Base-by-base conservation (phyloP, 2,113 vertebrate species). In the Indri indri region DNA sequence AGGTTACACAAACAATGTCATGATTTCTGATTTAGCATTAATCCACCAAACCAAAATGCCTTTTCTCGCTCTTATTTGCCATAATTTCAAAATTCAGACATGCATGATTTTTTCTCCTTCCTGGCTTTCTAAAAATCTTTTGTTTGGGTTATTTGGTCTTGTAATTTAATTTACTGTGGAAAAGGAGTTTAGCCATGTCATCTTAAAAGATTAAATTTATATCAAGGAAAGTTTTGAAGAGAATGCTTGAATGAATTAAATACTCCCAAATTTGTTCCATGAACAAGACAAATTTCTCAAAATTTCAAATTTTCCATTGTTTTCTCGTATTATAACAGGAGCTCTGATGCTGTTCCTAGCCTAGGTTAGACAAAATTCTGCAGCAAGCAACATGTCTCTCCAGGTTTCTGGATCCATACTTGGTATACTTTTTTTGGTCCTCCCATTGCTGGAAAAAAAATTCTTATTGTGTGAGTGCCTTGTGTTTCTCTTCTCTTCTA, bases 51-150 rank as follows among this genome's bases (percentile, higher is more conserved):
- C 6, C 70, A 30, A 57, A 83, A 66, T n/a, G 23, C 6, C n/a
- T 54, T 52, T 88, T 92, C 45, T 45, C 18, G 54, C 32, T 40
- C 10, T 66, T 83, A 70, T 20, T 71, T 83, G 57, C 11, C 25
- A 30, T 83, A 74, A 68, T 80, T 80, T 93, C 34, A 90, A 88
- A 16, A 89, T 47, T 65, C 40, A 95, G 18, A 88, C 14, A 30
- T 84, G 52, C 0, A 17, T 40, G 8, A 11, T 81, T 71, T 91
- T 57, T 91, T 84, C 34, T 23, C 13, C 7, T 22, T 93, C 32
- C 25, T 27, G 90, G n/a, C 4, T 76, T 94, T 68, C 61, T 79
- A 74, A 95, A 97, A 83, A 30, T 45, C 27, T 89, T 80, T 81
- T 91, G 47, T 68, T 45, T 74, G 18, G 0, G 61, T 90, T 86